Evolutionary conservation across 92 coral and sea anemone species (phyloP).

Genomic region (Umimayanthus chanpuru): DNA sequence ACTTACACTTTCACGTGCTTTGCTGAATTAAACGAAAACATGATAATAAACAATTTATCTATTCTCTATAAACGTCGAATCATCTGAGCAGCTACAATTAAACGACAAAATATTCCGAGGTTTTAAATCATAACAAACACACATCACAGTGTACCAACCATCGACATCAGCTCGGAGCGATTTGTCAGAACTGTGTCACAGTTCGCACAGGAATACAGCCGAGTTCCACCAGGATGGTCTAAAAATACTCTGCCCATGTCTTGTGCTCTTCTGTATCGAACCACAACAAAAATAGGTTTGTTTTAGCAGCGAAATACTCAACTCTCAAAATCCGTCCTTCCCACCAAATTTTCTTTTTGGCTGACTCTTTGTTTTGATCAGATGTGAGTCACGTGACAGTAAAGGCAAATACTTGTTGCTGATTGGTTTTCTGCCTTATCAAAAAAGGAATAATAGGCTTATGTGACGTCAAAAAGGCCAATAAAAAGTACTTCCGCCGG

Average conservation of each 20-base stretch:
- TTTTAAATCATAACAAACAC: constrained; percentile 40
- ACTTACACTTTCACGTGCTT: background rate
- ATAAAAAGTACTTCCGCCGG: constrained; percentile 19
- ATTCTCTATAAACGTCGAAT: background rate
- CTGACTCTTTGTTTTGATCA: constrained; percentile 73
- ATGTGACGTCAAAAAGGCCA: constrained; percentile 18
- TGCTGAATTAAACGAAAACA: background rate
- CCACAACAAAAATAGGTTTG: background rate
- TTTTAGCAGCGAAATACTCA: constrained; percentile 20
- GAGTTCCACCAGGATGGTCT: constrained; percentile 96
- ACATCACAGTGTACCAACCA: constrained; percentile 69
- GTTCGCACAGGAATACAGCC: constrained; percentile 97
- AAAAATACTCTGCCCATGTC: constrained; percentile 94
- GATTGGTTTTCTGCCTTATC: constrained; percentile 27
- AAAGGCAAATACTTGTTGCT: constrained; percentile 10
- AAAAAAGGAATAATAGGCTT: background rate
- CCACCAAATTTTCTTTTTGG: constrained; percentile 30
- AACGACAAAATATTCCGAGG: constrained; percentile 11
- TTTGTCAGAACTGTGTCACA: constrained; percentile 99
- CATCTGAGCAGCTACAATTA: constrained; percentile 13
- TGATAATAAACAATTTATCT: background rate
- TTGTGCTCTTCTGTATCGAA: constrained; percentile 2
- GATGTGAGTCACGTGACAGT: constrained; percentile 72
- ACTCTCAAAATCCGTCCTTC: background rate
- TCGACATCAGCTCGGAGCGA: constrained; percentile 92